Percentiles rank a stretch among this genome's conserved stretches.
phyloP scores from a whole-genome alignment of 2,888 invertebrate species.

The Clitarchus hookeri region DNA sequence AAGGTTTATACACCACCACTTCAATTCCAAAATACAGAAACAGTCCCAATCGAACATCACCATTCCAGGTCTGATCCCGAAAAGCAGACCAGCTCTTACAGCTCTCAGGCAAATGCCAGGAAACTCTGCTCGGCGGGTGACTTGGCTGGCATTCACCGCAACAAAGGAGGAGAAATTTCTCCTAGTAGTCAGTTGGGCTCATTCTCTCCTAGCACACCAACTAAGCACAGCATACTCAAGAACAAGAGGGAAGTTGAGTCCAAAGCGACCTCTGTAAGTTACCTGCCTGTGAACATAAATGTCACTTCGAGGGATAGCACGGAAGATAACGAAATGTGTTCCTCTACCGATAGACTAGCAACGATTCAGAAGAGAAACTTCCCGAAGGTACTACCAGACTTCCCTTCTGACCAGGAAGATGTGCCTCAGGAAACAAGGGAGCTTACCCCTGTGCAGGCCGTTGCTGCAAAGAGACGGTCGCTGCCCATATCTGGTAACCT shows the following conservation, averaged over 20 bases:
- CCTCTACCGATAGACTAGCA: conserved; percentile 65
- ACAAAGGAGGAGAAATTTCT: neutral
- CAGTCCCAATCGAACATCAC: conserved; percentile 60
- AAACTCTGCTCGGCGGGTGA: neutral
- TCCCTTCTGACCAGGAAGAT: conserved; percentile 48
- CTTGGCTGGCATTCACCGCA: neutral
- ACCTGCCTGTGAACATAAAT: conserved; percentile 64
- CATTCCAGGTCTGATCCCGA: conserved; percentile 70
- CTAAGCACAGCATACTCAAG: neutral
- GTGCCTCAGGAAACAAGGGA: conserved; percentile 19
- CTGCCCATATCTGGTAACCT: conserved; percentile 61
- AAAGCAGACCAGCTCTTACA: neutral
- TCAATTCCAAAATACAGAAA: conserved; percentile 48
- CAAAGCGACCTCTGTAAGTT: conserved; percentile 46
- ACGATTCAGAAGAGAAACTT: conserved; percentile 78
- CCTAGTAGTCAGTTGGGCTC: neutral
- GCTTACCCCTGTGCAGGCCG: conserved; percentile 45
- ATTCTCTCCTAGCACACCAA: neutral
- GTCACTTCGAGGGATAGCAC: conserved; percentile 73
- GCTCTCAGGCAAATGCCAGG: neutral
- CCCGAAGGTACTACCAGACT: conserved; percentile 84
- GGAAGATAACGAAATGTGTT: conserved; percentile 57
- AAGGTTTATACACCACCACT: neutral
- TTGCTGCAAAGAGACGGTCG: conserved; percentile 62
- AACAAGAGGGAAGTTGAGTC: conserved; percentile 42